These are phyloP conservation scores for Ariopsis seemanni DNA, from an alignment of 2,113 vertebrate genomes.

Conservation along the genomic window DNA sequence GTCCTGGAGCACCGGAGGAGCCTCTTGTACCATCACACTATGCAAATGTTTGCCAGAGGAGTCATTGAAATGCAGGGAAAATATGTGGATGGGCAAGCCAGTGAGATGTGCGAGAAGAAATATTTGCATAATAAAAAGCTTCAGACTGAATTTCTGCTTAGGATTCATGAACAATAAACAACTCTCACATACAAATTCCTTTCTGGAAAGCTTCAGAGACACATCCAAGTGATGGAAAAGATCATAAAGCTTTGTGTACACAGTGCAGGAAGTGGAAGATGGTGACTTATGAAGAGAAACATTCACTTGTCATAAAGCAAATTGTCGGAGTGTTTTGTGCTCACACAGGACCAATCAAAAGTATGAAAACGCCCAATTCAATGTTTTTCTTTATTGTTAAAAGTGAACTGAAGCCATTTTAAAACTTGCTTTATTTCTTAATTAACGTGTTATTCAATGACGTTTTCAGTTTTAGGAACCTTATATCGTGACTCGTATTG, in stretches of 20 bases:
- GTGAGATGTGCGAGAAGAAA: background rate
- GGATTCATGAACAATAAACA: conserved; percentile 16
- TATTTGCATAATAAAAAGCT: conserved; percentile 18
- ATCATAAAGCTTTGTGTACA: background rate
- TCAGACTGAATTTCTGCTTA: background rate
- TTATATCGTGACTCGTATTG: too few relatives aligned
- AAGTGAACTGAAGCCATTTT: too few relatives aligned
- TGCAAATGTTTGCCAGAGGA: conserved; percentile 41
- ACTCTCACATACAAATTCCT: background rate
- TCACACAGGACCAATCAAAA: too few relatives aligned
- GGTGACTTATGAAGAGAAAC: background rate
- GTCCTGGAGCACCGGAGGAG: conserved; percentile 15
- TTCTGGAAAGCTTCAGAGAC: background rate
- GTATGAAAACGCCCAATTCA: too few relatives aligned
- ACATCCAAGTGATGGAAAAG: background rate
- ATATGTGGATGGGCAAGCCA: conserved; percentile 16
- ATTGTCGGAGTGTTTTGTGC: background rate
- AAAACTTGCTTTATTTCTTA: too few relatives aligned
- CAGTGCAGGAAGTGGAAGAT: background rate
- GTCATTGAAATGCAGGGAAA: conserved; percentile 29
- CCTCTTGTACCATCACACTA: conserved; percentile 17
- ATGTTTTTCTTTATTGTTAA: too few relatives aligned
- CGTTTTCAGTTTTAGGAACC: too few relatives aligned
- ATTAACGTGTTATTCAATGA: too few relatives aligned
- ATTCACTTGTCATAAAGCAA: background rate